Evolutionary conservation across 2,888 invertebrate genomes (phyloP).

Genomic region (Smittia aterrima): DNA sequence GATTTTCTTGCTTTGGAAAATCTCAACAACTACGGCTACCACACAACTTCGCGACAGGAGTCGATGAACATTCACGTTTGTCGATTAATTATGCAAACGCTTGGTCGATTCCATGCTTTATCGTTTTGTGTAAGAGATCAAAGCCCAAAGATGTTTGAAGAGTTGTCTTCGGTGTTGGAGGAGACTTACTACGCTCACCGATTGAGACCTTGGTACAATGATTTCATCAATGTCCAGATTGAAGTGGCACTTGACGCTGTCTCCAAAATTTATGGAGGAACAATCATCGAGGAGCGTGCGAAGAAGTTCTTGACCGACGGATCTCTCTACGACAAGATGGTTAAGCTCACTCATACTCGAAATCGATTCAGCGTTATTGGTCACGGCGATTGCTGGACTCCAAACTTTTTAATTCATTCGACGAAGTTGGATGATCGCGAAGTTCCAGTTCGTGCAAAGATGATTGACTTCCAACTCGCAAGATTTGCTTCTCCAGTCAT

Average conservation of each 20-base stretch:
- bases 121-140: slow-evolving; percentile 61
- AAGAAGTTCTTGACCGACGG: slow-evolving; percentile 57
- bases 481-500: slow-evolving; percentile 59
- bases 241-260: slow-evolving; percentile 63
- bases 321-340: slow-evolving; percentile 56
- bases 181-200: slow-evolving; percentile 62
- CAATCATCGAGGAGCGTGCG: slow-evolving; percentile 59
- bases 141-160: slow-evolving; percentile 56
- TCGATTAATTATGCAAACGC: slow-evolving; percentile 55
- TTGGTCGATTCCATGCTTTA: slow-evolving; percentile 62
- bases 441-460: slow-evolving; percentile 55
- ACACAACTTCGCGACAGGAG: slow-evolving; percentile 54
- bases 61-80: slow-evolving; percentile 58
- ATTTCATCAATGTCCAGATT: slow-evolving; percentile 57
- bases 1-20: slow-evolving; percentile 62
- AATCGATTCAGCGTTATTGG: slow-evolving; percentile 59
- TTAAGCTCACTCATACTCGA: slow-evolving; percentile 52
- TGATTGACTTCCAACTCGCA: slow-evolving; percentile 70
- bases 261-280: slow-evolving; percentile 61
- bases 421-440: slow-evolving; percentile 24
- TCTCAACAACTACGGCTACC: slow-evolving; percentile 55
- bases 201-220: slow-evolving; percentile 59
- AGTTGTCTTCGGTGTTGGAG: slow-evolving; percentile 49
- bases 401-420: slow-evolving; percentile 63
- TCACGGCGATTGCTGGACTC: slow-evolving; percentile 74